Base-by-base conservation (phyloP, 1,140 invertebrate genomes). In the Drosophila eugracilis region DNA sequence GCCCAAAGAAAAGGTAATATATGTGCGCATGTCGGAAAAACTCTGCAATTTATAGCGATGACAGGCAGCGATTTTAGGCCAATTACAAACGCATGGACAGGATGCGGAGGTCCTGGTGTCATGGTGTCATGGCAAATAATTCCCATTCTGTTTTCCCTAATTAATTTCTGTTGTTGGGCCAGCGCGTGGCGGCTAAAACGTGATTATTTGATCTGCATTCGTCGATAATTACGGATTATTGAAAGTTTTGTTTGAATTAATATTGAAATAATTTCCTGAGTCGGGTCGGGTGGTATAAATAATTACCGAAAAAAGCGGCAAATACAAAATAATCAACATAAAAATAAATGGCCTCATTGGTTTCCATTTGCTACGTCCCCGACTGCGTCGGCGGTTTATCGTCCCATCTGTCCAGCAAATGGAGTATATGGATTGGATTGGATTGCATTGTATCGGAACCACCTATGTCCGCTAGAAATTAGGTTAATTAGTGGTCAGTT, bases 171-270 rank as follows among this genome's bases (percentile, higher is more conserved):
- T 63, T 47, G 30, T 63, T 50, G 41, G 24, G 49, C 34, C 4
- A 17, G 26, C 42, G 44, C 34, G n/a, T n/a, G 30, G 34, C 47
- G n/a, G 52, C 62, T 62, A 65, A 81, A 85, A 75, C 73, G 83
- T 77, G 81, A 86, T 86, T 86, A 86, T 86, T 86, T 86, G 83
- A 83, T 86, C 78, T 88, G 83, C 78, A 66, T 77, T 77, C 59
- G 78, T 74, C 70, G 81, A 88, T 86, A 86, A 86, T 86, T 86
- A 75, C 74, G 78, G 83, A 77, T 88, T 86, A 86, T 86, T 88
- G 81, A 86, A 86, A 83, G 72, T 86, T 88, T 77, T 88, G 84
- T 86, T 78, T 75, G 81, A 77, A 88, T 85, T 85, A 75, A 85
- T 85, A 85, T 88, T 70, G 83, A 88, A 86, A 88, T 86, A 85